Evolutionary conservation across 1,140 invertebrate genomes (phyloP).

Genomic region (Diachasma alloeum): DNA sequence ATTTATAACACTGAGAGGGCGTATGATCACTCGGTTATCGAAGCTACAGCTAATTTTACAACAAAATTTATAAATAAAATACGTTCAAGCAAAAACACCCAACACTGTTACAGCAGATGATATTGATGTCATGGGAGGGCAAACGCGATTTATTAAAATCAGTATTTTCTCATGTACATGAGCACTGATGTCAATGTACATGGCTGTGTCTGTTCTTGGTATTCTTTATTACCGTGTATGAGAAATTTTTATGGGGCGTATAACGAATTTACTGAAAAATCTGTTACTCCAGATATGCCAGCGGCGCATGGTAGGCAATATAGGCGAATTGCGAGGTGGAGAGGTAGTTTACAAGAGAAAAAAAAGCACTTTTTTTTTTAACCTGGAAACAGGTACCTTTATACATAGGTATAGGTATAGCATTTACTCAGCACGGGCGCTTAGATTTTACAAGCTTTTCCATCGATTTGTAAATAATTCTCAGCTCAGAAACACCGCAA

Average conservation of each 20-base stretch:
- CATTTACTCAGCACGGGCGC: not conserved
- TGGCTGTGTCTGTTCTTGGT: not conserved
- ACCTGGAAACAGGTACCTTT: not conserved
- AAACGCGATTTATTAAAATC: constrained; percentile 8
- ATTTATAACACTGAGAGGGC: too few relatives aligned
- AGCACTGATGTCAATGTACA: not conserved
- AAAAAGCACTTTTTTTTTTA: not conserved
- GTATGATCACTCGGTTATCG: constrained; percentile 1
- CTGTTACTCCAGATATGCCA: not conserved
- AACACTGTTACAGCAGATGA: constrained; percentile 30
- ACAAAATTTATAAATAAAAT: not conserved
- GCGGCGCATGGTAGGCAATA: not conserved
- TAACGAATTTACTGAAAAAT: not conserved
- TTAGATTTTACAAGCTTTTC: not conserved
- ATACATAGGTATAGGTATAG: not conserved
- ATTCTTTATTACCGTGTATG: not conserved
- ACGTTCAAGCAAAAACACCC: constrained; percentile 33
- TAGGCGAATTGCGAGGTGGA: not conserved
- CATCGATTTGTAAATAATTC: not conserved
- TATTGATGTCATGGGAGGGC: not conserved
- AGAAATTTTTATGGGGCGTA: not conserved
- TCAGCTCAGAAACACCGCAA: too few relatives aligned
- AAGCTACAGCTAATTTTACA: constrained; percentile 29
- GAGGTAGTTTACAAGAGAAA: not conserved
- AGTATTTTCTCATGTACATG: not conserved